Percentiles rank a stretch among this genome's conserved stretches.
These are phyloP conservation scores for Climacteris rufus DNA, from an alignment of 2,113 vertebrate species.

Conservation along the genomic window DNA sequence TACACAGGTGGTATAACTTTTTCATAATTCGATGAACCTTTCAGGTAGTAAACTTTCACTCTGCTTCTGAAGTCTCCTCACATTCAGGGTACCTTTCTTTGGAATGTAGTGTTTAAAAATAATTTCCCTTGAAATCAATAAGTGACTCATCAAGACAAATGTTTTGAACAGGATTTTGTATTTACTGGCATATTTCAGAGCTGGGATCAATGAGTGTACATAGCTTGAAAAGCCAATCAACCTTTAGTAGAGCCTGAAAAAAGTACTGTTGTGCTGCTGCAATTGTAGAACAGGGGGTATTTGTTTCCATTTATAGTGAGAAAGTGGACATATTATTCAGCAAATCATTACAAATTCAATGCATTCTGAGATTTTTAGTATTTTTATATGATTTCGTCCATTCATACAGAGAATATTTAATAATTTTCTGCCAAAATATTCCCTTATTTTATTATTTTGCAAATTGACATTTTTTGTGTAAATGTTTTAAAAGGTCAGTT, in stretches of 20 bases:
- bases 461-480: not conserved
- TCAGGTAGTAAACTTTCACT: not conserved
- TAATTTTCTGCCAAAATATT: not conserved
- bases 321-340: not conserved
- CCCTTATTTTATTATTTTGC: not conserved
- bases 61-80: not conserved
- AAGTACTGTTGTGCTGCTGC: not conserved
- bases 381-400: not conserved
- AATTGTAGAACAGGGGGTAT: not conserved
- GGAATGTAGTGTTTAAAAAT: not conserved
- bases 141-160: not conserved
- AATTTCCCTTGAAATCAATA: not conserved
- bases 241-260: not conserved
- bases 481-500: not conserved
- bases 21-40: not conserved
- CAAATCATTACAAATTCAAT: not conserved
- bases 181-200: not conserved
- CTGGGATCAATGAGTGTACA: not conserved
- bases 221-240: not conserved
- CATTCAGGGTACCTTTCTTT: not conserved
- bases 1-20: not conserved
- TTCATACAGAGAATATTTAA: not conserved
- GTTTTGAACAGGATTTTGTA: not conserved
- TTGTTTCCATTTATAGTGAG: not conserved
- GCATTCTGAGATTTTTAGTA: accelerated